These are phyloP conservation scores for Aselliscus stoliczkanus DNA, from an alignment of 2,797 vertebrate genomes.

Conservation along the genomic window DNA sequence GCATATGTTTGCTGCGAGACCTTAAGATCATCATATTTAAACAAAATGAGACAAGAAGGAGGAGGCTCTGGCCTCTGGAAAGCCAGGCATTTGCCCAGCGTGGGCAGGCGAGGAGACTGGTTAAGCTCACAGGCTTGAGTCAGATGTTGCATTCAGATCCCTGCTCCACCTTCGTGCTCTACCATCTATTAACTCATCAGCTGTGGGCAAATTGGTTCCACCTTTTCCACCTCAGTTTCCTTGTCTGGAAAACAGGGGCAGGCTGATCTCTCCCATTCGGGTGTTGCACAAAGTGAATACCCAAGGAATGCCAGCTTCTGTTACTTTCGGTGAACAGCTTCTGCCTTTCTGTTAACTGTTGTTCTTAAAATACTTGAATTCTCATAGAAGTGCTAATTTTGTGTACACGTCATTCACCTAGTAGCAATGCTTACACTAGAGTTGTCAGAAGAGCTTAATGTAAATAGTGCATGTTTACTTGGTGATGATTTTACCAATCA, in stretches of 20 bases:
- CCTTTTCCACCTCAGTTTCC: not conserved
- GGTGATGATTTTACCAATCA: not conserved
- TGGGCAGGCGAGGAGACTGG: not conserved
- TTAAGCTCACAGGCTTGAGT: not conserved
- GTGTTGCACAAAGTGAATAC: not conserved
- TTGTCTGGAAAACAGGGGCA: not conserved
- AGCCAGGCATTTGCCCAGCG: not conserved
- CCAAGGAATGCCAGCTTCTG: not conserved
- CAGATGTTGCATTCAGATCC: not conserved
- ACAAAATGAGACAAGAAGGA: not conserved
- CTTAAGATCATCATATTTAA: not conserved
- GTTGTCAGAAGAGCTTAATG: not conserved
- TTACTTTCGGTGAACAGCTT: not conserved
- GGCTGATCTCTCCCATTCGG: not conserved
- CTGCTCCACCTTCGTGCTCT: not conserved
- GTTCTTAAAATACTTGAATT: not conserved
- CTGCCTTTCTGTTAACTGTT: not conserved
- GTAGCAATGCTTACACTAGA: not conserved
- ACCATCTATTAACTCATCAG: not conserved
- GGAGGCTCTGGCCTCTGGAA: not conserved
- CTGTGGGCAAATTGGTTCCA: not conserved
- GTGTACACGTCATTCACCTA: not conserved
- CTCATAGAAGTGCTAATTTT: not conserved
- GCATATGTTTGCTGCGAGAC: not conserved
- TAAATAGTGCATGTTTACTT: not conserved